Evolutionary conservation across 2,797 vertebrate genomes (phyloP).

Genomic region (Saxicola maurus): DNA sequence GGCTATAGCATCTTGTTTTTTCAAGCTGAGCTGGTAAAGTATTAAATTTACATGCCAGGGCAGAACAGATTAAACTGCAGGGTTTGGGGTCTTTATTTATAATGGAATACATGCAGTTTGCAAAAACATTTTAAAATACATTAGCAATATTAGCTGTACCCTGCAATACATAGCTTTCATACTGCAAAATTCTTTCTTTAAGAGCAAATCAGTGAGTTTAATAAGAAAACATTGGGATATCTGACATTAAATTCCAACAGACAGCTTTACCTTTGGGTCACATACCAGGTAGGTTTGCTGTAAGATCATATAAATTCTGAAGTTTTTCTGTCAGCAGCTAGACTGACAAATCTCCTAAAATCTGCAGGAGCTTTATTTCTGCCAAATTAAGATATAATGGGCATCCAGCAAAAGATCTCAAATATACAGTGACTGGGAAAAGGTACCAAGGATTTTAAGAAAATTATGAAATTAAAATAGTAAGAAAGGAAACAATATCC

Average conservation of each 20-base stretch:
- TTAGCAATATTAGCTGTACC: neutral
- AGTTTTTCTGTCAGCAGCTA: neutral
- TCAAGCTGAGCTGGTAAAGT: neutral
- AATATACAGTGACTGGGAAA: neutral
- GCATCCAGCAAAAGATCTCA: neutral
- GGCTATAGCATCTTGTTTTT: neutral
- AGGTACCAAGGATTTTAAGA: neutral
- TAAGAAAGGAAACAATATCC: neutral
- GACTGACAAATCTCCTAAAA: neutral
- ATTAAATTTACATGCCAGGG: neutral
- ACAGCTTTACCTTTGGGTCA: neutral
- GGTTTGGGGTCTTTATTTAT: neutral
- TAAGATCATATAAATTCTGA: neutral
- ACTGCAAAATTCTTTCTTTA: neutral
- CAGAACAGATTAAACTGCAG: neutral
- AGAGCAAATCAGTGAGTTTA: neutral
- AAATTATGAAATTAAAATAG: neutral
- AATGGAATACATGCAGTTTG: neutral
- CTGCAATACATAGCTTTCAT: neutral
- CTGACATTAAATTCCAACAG: neutral
- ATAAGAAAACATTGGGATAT: neutral
- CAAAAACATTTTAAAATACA: neutral
- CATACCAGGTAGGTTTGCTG: neutral
- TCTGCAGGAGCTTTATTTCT: neutral
- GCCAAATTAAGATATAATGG: neutral